Percentiles rank a stretch among this genome's conserved stretches.
These are phyloP conservation scores for Taxidea taxus DNA, from an alignment of 2,113 vertebrate species.

Conservation along the genomic window DNA sequence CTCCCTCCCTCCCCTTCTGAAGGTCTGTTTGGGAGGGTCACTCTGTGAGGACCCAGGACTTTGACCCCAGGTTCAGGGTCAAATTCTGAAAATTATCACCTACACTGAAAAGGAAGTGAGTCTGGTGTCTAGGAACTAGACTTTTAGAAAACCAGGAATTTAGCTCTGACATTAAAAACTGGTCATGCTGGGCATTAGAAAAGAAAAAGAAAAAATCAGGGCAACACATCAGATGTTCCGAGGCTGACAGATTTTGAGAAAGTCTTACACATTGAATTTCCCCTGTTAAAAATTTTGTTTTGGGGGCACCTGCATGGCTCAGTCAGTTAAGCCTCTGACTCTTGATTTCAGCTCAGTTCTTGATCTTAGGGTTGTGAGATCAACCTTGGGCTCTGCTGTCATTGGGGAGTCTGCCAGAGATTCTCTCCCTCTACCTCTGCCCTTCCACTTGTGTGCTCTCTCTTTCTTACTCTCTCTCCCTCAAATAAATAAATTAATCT, in stretches of 20 bases:
- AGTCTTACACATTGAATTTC: neutral
- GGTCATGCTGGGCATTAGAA: neutral
- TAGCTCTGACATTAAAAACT: neutral
- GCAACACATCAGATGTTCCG: neutral
- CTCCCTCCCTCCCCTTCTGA: neutral
- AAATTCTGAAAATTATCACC: neutral
- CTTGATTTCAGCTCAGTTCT: neutral
- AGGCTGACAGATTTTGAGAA: neutral
- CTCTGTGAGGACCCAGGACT: neutral
- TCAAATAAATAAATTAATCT: neutral
- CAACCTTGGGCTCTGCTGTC: neutral
- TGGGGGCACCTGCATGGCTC: neutral
- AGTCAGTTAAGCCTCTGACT: neutral
- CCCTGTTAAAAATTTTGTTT: neutral
- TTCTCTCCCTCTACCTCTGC: neutral
- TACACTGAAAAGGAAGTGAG: neutral
- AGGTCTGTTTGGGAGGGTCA: neutral
- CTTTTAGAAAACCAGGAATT: conserved; percentile 13
- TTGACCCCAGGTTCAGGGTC: neutral
- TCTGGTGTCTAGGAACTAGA: neutral
- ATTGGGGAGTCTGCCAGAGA: neutral
- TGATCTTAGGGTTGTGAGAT: neutral
- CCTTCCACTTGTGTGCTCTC: neutral
- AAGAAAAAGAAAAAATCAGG: neutral
- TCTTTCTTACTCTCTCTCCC: neutral